phyloP scores from a whole-genome alignment of 2,797 vertebrate genomes.

The Sebastes minor region DNA sequence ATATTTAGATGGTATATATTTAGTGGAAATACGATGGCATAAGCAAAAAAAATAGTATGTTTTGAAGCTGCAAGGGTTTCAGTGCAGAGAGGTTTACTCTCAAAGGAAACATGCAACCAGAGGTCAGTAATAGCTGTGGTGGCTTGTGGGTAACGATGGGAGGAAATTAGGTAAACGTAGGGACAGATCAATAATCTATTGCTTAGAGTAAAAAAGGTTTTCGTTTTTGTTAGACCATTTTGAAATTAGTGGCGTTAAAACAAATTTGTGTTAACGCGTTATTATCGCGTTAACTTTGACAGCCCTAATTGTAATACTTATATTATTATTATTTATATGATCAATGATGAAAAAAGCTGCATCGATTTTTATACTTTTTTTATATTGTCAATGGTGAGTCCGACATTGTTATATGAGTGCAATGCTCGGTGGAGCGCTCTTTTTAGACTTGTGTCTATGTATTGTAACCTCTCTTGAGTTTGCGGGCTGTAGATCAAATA shows the following conservation, averaged over 20 bases:
- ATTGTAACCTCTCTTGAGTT: background rate
- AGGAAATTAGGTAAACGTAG: background rate
- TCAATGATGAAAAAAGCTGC: background rate
- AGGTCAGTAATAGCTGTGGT: constrained; percentile 4
- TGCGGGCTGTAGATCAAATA: background rate
- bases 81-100: background rate
- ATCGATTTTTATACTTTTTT: background rate
- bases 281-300: no score
- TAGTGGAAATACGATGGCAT: constrained; percentile 35
- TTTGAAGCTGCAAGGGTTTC: constrained; percentile 20
- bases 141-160: background rate
- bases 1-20: constrained; percentile 59
- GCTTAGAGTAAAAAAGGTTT: background rate
- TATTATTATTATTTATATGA: no score
- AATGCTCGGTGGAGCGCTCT: background rate
- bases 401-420: background rate
- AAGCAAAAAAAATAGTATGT: constrained; percentile 7
- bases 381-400: no score
- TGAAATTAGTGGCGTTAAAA: background rate
- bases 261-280: no score
- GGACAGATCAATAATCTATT: background rate
- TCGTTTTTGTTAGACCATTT: background rate
- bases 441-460: background rate
- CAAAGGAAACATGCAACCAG: background rate
- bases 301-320: no score